Evolutionary conservation across 2,888 invertebrate species (phyloP).

Genomic region (Campopleginae sp.): DNA sequence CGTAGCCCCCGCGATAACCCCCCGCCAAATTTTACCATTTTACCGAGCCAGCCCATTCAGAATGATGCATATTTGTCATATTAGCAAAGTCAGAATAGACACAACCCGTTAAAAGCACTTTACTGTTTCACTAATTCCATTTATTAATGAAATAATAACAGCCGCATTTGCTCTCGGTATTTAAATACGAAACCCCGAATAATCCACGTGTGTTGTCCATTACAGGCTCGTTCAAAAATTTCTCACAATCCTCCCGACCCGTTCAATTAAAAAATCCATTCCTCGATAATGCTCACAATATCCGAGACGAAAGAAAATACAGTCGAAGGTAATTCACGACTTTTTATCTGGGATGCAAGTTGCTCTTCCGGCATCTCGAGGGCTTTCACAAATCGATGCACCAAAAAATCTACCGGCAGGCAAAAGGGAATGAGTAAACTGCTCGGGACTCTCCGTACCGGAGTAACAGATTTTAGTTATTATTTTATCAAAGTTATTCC

Average conservation of each 20-base stretch:
- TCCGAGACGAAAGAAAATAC: too few species aligned
- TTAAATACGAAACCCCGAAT: slow-evolving; percentile 33
- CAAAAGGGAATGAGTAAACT: too few species aligned
- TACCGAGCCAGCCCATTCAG: slow-evolving; percentile 35
- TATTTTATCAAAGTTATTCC: too few species aligned
- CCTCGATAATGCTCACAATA: neutral
- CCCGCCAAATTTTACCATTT: slow-evolving; percentile 28
- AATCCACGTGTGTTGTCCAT: slow-evolving; percentile 6
- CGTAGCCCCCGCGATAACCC: slow-evolving; percentile 18
- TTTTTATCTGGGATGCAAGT: neutral
- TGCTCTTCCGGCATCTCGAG: neutral
- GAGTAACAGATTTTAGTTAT: too few species aligned
- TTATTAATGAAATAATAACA: slow-evolving; percentile 79
- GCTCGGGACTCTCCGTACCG: too few species aligned
- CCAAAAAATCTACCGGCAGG: too few species aligned
- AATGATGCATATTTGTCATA: slow-evolving; percentile 79
- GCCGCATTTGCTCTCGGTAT: slow-evolving; percentile 61
- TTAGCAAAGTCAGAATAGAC: slow-evolving; percentile 80
- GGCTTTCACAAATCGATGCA: too few species aligned
- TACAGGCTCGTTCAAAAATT: slow-evolving; percentile 20
- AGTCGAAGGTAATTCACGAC: neutral
- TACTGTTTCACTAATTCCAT: slow-evolving; percentile 81
- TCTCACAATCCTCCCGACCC: neutral
- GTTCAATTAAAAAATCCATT: neutral
- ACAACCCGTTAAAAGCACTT: slow-evolving; percentile 82